Base-by-base conservation (phyloP, 1,140 invertebrate genomes). In the Ectropis grisescens region DNA sequence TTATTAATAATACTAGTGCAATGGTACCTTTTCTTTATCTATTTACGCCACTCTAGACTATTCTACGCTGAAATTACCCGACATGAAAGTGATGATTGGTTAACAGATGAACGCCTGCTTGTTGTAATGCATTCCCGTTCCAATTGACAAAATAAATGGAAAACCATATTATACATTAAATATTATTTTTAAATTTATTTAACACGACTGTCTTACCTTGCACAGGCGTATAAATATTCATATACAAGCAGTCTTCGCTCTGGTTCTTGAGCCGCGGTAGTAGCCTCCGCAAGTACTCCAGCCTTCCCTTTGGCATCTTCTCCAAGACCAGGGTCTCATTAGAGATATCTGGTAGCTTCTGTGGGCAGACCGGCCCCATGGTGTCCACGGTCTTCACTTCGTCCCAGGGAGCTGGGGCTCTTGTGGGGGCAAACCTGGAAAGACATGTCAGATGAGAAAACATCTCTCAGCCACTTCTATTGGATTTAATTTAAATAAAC, bases 211-310 rank as follows among this genome's bases (percentile, higher is more conserved):
- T 26, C 90, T 88, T 84, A 97, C 96, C 95, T 88, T 92, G 91
- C 2, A 92, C 89, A 2, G 97, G 96, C 7, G 94, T 90, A 74
- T 96, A 98, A 52, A 99, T 93, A 70, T 99, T 99, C 57, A 99
- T 86, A 70, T 97, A 97, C 13, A 98, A 86, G 64, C 97, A 99
- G 82, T 99, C 97, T 84, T 98, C 97, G 53, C 91, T 95, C 75
- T 98, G 95, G 61, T 97, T 94, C 56, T 88, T 88, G 33, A 98
- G 82, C 71, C 91, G 89, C 3, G 93, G 93, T 44, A 94, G 74
- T 32, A 98, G 82, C 52, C 93, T 86, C 48, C 90, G 89, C 13
- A 98, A 83, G 60, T 95, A 93, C 53, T 96, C 91, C 27, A 97
- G 82, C 8, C 95, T 84, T n/a, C 93, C 94, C 58, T 90, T 91